Evolutionary conservation across 1,140 invertebrate species (phyloP), one percentile per base, ranked within the genome.

Genomic region (Dryas iulia): DNA sequence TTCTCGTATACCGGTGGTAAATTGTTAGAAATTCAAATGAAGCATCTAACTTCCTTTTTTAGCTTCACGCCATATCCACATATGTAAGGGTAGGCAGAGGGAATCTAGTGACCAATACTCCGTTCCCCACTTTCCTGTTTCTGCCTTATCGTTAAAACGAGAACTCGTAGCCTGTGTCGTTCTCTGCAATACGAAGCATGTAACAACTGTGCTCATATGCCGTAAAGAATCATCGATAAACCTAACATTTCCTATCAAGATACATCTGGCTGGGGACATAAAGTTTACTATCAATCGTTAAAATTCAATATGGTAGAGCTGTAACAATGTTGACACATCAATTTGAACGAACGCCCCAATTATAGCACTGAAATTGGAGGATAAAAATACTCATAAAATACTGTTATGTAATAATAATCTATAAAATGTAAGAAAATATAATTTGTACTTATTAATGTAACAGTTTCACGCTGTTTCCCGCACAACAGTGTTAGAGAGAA

Each of bases 231-330:
- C 18, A 47, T 47, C 18, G 14, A 47, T 47, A 47, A 47, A 47
- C 39, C 39, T 47, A 47, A 47, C 39, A 47, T 47, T 18, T 47
- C 39, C 39, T 47, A 47, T 47, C 39, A 21, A 47, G 39, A 47
- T 21, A 47, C 39, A 47, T 47, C 39, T 47, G 39, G 39, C 18
- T 21, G 2, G 39, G 39, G 3, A 47, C 39, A 47, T 47, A 47
- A 47, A 47, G 18, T 47, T 47, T 47, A 47, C 39, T 47, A 47
- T 21, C 39, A 47, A 47, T 47, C 18, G 39, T 47, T 47, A 47
- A 47, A 47, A 47, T 47, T 47, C 39, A 47, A 47, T 47, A 47
- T 47, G 39, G 39, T 47, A 21, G 39, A 21, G 39, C 39, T 47
- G 7, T 47, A 47, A 47, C 39, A 47, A 14, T 47, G 39, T 47